phyloP scores from a whole-genome alignment of 2,888 invertebrate species.

The Dynastes hyllus region DNA sequence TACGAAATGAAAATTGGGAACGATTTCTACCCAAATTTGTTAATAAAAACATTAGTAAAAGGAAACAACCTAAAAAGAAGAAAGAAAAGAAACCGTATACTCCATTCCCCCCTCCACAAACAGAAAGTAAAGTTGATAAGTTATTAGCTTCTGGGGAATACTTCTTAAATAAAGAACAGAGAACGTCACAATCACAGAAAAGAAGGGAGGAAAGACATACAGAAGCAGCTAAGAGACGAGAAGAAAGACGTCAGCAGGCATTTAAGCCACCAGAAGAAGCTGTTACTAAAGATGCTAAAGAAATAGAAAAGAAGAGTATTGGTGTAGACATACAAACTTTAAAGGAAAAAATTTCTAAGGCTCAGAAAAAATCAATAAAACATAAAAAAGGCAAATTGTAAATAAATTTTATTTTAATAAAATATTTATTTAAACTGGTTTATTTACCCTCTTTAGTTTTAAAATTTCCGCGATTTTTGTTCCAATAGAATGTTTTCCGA shows the following conservation, averaged over 20 bases:
- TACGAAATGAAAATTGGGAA: conserved; percentile 97
- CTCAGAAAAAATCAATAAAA: conserved; percentile 72
- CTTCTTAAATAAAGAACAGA: conserved; percentile 92
- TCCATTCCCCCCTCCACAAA: conserved; percentile 96
- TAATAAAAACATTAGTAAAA: conserved; percentile 88
- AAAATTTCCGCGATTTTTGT: too few relatives aligned
- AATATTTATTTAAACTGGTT: background rate
- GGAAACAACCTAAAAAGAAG: conserved; percentile 91
- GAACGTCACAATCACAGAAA: conserved; percentile 80
- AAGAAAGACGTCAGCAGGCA: conserved; percentile 85
- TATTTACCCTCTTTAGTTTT: too few relatives aligned
- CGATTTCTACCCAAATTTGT: conserved; percentile 95
- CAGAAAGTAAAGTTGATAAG: conserved; percentile 94
- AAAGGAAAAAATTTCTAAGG: conserved; percentile 85
- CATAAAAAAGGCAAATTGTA: conserved; percentile 17
- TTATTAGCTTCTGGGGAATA: conserved; percentile 97
- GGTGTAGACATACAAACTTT: conserved; percentile 80
- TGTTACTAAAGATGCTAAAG: conserved; percentile 56
- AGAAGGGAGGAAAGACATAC: conserved; percentile 86
- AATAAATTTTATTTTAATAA: background rate
- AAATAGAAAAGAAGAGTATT: conserved; percentile 64
- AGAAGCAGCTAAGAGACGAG: conserved; percentile 81
- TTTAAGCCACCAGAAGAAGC: conserved; percentile 87
- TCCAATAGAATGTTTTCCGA: too few relatives aligned
- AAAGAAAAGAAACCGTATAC: conserved; percentile 95